Base-by-base conservation (phyloP, 2,888 invertebrate species). In the Phragmatobia fuliginosa region DNA sequence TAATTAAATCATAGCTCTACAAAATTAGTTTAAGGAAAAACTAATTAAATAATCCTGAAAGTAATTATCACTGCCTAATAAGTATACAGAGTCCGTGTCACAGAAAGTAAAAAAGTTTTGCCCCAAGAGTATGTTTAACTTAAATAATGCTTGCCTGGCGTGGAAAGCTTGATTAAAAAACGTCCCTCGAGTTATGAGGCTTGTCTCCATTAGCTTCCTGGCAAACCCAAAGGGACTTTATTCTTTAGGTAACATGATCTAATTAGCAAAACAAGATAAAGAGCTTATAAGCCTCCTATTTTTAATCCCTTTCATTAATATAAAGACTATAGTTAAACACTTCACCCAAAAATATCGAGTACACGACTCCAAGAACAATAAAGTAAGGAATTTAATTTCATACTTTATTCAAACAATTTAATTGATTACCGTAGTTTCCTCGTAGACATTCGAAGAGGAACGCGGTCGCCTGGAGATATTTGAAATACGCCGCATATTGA, bases 401-500 rank as follows among this genome's bases (percentile, higher is more conserved):
- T 90, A 89, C 91, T 90, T 88, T 91, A 90, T 89, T 88, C 83
- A 78, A 86, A 80, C 84, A 88, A 90, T 92, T 90, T 89, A 91
- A 91, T 92, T 91, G 91, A 90, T 90, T 90, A 86, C 87, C 78
- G 82, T 83, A 84, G 85, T 84, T 82, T 82, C 77, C 78, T 81
- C 81, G 80, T 80, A 82, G 83, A 79, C 78, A 77, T 84, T 82
- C 83, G 82, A 73, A 73, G 74, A 85, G 87, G 90, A 87, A 88
- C 88, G 89, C 87, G 85, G 81, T 84, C 85, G 84, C 85, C 76
- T 80, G 79, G 73, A 91, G 91, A 83, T 92, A 93, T 94, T 93
- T 92, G 87, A 93, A 93, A 89, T 87, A 92, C 89, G 92, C 91
- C 82, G 91, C 91, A 92, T 94, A 94, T 94, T 94, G 91, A 93